Percentiles rank a stretch among this genome's conserved stretches.
Evolutionary conservation across 2,797 vertebrate species (phyloP).

Genomic region (Oreochromis grahami): DNA sequence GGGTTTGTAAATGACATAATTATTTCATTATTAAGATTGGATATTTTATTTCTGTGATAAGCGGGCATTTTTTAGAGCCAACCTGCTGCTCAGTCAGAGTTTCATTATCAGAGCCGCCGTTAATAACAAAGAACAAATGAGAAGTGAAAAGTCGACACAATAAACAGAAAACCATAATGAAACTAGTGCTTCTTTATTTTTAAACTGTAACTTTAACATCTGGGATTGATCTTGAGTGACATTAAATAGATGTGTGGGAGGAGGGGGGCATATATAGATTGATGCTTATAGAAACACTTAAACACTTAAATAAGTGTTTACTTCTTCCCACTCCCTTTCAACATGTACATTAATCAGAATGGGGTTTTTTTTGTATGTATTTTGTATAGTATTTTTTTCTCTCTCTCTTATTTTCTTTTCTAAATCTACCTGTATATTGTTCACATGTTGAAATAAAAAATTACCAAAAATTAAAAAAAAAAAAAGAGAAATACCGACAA

Average conservation of each 20-base stretch:
- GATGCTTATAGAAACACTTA: not conserved
- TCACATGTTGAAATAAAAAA: too few relatives aligned
- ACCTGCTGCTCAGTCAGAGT: not conserved
- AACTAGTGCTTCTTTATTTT: not conserved
- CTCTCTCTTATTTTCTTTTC: too few relatives aligned
- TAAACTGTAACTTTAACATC: not conserved
- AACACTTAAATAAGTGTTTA: too few relatives aligned
- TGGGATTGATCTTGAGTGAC: not conserved
- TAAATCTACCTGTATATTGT: too few relatives aligned
- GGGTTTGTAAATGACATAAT: not conserved
- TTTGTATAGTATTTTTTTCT: too few relatives aligned
- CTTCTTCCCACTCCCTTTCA: too few relatives aligned
- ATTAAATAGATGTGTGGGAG: not conserved
- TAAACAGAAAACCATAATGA: not conserved
- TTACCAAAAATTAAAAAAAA: too few relatives aligned
- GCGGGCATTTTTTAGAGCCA: not conserved
- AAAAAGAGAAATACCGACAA: not conserved
- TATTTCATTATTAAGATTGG: not conserved
- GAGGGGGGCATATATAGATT: not conserved
- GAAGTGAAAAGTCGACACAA: not conserved
- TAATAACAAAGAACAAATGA: not conserved
- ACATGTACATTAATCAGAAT: too few relatives aligned
- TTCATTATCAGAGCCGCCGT: not conserved
- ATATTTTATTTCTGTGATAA: not conserved
- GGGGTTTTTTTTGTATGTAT: too few relatives aligned